phyloP scores from a whole-genome alignment of 2,113 vertebrate genomes.

The Nymphicus hollandicus region DNA sequence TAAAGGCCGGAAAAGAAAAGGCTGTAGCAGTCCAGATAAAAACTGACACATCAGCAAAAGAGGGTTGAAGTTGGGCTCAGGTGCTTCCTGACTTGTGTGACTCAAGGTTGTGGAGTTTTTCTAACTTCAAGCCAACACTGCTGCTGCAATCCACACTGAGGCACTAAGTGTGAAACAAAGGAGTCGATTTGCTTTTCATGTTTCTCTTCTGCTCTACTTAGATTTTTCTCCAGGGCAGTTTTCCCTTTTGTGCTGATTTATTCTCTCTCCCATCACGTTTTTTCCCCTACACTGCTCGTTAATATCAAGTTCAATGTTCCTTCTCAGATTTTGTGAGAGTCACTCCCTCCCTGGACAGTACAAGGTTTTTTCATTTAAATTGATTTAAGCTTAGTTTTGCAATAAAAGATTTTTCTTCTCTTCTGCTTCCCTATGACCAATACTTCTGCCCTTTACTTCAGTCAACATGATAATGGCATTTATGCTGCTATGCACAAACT shows the following conservation, averaged over 20 bases:
- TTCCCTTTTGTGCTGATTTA: neutral
- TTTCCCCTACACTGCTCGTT: neutral
- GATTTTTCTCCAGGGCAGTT: neutral
- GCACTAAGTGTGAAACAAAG: constrained; percentile 34
- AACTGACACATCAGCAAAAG: accelerated
- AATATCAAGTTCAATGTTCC: neutral
- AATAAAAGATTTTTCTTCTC: neutral
- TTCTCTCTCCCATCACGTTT: neutral
- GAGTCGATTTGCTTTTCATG: constrained; percentile 11
- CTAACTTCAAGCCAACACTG: neutral
- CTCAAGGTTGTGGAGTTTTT: neutral
- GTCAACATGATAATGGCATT: constrained; percentile 47
- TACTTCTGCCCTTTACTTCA: constrained; percentile 49
- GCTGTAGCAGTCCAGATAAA: neutral
- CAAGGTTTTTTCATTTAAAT: neutral
- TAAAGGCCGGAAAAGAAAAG: neutral
- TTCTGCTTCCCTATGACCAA: neutral
- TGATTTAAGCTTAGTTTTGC: constrained; percentile 19
- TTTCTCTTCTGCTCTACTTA: neutral
- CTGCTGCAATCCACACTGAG: neutral
- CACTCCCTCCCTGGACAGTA: neutral
- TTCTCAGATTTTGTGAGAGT: neutral
- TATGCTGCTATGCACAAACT: neutral
- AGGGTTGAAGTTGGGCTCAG: neutral
- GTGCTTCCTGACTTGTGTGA: neutral